Evolutionary conservation across 2,113 vertebrate genomes (phyloP).

Genomic region (Anas platyrhynchos): DNA sequence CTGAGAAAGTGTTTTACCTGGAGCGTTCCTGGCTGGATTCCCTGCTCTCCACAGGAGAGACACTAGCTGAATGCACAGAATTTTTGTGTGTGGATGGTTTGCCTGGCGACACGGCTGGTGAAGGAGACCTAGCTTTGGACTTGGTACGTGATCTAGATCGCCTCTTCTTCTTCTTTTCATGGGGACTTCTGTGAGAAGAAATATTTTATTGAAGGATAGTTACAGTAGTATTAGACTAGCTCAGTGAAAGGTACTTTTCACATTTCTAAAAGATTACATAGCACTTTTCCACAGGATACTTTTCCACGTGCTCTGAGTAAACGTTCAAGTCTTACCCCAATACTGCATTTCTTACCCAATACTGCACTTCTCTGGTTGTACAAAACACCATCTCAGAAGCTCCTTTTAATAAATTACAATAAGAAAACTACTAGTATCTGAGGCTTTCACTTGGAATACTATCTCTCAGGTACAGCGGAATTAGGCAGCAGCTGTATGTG

Average conservation of each 20-base stretch:
- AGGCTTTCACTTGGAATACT: not conserved
- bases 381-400: not conserved
- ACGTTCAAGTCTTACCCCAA: not conserved
- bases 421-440: not conserved
- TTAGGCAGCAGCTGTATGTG: not conserved
- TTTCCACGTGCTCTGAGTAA: not conserved
- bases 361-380: accelerated
- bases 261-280: not conserved
- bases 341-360: not conserved
- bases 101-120: slow-evolving; percentile 82
- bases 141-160: slow-evolving; percentile 79
- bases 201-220: not conserved
- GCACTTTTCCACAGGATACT: not conserved
- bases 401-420: not conserved
- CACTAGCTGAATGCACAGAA: slow-evolving; percentile 80
- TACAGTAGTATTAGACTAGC: not conserved
- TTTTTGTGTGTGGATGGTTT: slow-evolving; percentile 77
- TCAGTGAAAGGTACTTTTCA: not conserved
- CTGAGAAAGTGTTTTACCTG: slow-evolving; percentile 73
- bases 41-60: slow-evolving; percentile 91
- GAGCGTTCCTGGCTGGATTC: slow-evolving; percentile 89
- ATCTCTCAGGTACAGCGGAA: not conserved
- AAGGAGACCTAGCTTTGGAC: slow-evolving; percentile 81
- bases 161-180: slow-evolving; percentile 87
- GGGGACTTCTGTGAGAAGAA: slow-evolving; percentile 78